These are phyloP conservation scores for Drosophila testacea DNA, from an alignment of 2,888 invertebrate genomes.

Conservation along the genomic window DNA sequence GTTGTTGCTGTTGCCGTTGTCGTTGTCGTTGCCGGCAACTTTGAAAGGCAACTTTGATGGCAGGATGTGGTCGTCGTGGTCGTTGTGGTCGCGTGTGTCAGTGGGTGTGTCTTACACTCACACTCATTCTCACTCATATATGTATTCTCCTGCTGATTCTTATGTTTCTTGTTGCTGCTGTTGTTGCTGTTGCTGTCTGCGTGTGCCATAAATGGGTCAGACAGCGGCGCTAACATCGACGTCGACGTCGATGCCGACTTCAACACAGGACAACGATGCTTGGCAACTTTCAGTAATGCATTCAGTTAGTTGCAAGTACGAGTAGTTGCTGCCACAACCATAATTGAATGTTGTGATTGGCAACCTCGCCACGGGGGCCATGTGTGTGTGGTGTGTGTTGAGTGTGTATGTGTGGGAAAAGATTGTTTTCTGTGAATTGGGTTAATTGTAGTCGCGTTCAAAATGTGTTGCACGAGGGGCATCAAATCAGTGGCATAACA, in stretches of 20 bases:
- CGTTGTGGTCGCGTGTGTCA: slow-evolving; percentile 36
- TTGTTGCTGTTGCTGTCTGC: slow-evolving; percentile 24
- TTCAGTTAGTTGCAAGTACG: slow-evolving; percentile 32
- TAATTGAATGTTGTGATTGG: slow-evolving; percentile 73
- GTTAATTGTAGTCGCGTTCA: slow-evolving; percentile 60
- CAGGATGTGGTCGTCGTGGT: slow-evolving; percentile 58
- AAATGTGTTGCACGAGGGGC: slow-evolving; percentile 17
- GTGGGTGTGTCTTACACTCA: slow-evolving; percentile 25
- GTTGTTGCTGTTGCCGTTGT: slow-evolving; percentile 3
- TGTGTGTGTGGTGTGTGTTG: background rate
- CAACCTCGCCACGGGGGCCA: background rate
- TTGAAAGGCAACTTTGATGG: slow-evolving; percentile 56
- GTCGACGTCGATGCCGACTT: slow-evolving; percentile 4
- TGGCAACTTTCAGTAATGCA: slow-evolving; percentile 44
- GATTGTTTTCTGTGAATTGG: slow-evolving; percentile 54
- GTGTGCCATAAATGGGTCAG: slow-evolving; percentile 64
- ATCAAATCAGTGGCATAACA: slow-evolving; percentile 40
- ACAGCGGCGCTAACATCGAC: slow-evolving; percentile 23
- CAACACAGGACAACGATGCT: slow-evolving; percentile 5
- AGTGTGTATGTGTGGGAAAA: background rate
- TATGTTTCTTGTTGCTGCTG: background rate
- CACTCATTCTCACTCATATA: background rate
- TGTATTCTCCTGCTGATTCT: background rate
- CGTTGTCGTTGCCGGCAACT: slow-evolving; percentile 40
- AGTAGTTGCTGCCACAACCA: slow-evolving; percentile 40